phyloP scores from a whole-genome alignment of 2,113 vertebrate species.

The Erythrocercus mccallii region DNA sequence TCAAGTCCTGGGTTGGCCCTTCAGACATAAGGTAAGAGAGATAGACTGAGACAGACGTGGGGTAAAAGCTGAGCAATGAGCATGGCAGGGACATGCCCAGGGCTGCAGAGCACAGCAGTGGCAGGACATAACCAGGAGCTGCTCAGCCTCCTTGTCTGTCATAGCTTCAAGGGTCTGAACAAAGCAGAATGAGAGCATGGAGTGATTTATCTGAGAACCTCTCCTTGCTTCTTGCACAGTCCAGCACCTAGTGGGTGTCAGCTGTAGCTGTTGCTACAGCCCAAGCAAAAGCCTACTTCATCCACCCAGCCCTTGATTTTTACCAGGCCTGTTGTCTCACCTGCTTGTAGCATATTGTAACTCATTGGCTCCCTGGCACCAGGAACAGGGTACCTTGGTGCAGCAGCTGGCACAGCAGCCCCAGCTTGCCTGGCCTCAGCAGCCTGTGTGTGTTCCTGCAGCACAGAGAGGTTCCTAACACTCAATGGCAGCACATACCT shows the following conservation, averaged over 20 bases:
- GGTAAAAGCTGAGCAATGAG: neutral
- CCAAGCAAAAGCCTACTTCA: neutral
- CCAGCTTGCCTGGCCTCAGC: neutral
- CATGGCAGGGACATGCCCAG: rapidly evolving
- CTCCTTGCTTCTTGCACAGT: neutral
- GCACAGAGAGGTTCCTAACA: neutral
- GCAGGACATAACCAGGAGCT: neutral
- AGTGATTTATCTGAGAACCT: neutral
- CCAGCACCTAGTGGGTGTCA: neutral
- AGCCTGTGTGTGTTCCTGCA: neutral
- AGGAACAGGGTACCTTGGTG: neutral
- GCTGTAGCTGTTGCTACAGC: neutral
- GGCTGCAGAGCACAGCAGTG: neutral
- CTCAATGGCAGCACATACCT: neutral
- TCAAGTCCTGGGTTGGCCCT: neutral
- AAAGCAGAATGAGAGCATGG: neutral
- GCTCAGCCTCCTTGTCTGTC: neutral
- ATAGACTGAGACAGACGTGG: neutral
- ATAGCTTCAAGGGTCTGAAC: neutral
- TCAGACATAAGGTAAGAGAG: neutral
- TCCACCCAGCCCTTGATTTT: neutral
- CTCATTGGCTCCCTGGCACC: rapidly evolving
- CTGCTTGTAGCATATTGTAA: neutral
- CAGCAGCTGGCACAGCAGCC: neutral
- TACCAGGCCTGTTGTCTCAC: neutral